phyloP scores from a whole-genome alignment of 2,113 vertebrate genomes.

The Elachura formosa region DNA sequence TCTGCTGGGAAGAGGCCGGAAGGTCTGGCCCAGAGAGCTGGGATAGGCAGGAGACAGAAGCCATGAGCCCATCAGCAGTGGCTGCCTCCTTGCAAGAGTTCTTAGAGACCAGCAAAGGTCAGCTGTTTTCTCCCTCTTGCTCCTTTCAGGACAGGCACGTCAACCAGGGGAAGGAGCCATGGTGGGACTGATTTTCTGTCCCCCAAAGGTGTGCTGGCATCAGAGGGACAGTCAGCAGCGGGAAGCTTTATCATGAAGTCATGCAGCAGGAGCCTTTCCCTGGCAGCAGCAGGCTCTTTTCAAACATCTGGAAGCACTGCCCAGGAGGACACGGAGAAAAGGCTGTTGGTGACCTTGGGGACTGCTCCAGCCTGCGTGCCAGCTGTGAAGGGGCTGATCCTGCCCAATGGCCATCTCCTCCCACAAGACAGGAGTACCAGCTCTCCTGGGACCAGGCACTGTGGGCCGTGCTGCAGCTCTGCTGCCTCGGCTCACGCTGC shows the following conservation, averaged over 20 bases:
- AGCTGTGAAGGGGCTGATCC: not conserved
- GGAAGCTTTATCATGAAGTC: constrained; percentile 37
- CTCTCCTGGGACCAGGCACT: not conserved
- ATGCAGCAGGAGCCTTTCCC: not conserved
- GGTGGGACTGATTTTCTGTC: not conserved
- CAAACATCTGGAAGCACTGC: not conserved
- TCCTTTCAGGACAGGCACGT: constrained; percentile 3
- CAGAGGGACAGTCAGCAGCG: constrained; percentile 11
- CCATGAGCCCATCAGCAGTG: not conserved
- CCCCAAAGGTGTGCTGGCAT: not conserved
- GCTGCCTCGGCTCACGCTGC: not conserved
- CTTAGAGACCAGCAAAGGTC: not conserved
- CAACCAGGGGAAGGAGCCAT: not conserved
- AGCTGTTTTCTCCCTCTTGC: not conserved
- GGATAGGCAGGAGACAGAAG: not conserved
- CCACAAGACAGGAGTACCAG: not conserved
- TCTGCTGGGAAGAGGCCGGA: not conserved
- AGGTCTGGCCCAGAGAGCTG: not conserved
- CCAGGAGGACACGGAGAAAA: not conserved
- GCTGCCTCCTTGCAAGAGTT: not conserved
- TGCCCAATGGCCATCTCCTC: not conserved
- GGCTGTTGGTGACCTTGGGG: fast-evolving
- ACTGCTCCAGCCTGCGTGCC: not conserved
- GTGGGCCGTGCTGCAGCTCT: fast-evolving
- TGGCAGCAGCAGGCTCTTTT: constrained; percentile 13